A percentile compares a stretch with the other conserved stretches of the same genome.
These are phyloP conservation scores for Hypomecis atomaria DNA, from an alignment of 2,888 invertebrate species.

Conservation along the genomic window DNA sequence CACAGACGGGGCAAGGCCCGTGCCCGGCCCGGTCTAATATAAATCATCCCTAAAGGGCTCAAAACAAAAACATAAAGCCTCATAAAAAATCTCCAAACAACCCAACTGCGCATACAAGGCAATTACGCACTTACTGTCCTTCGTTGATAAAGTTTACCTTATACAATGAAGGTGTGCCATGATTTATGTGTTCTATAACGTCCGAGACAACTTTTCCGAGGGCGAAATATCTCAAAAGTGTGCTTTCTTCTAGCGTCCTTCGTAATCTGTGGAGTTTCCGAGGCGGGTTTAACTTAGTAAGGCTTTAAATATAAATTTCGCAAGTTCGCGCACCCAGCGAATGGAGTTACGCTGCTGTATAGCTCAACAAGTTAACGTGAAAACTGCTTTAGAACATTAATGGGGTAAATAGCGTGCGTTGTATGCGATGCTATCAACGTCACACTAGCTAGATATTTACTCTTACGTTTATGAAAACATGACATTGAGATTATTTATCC, in stretches of 20 bases:
- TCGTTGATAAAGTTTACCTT: conserved; percentile 57
- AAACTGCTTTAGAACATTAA: conserved; percentile 37
- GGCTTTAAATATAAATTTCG: conserved; percentile 80
- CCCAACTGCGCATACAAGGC: conserved; percentile 33
- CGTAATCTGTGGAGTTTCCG: conserved; percentile 69
- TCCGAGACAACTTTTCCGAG: conserved; percentile 70
- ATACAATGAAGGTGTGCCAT: conserved; percentile 62
- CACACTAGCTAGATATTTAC: not conserved
- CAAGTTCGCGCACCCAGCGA: conserved; percentile 68
- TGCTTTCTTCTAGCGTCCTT: conserved; percentile 65
- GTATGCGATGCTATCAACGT: conserved; percentile 2
- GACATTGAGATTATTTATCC: no score
- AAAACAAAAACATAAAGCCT: conserved; percentile 18
- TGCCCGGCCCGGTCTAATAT: no score
- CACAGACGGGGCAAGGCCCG: no score
- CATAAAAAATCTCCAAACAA: conserved; percentile 25
- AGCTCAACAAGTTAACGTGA: conserved; percentile 74
- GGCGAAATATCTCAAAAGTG: conserved; percentile 80
- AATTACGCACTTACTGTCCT: conserved; percentile 39
- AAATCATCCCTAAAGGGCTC: no score
- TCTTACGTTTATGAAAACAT: no score
- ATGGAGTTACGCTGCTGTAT: conserved; percentile 71
- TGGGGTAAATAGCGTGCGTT: conserved; percentile 32
- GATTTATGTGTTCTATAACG: conserved; percentile 71
- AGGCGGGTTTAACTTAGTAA: conserved; percentile 74